Evolutionary conservation across 2,797 vertebrate species (phyloP), one percentile per base, ranked within the genome.

Genomic region (Acrossocheilus wenchowensis): DNA sequence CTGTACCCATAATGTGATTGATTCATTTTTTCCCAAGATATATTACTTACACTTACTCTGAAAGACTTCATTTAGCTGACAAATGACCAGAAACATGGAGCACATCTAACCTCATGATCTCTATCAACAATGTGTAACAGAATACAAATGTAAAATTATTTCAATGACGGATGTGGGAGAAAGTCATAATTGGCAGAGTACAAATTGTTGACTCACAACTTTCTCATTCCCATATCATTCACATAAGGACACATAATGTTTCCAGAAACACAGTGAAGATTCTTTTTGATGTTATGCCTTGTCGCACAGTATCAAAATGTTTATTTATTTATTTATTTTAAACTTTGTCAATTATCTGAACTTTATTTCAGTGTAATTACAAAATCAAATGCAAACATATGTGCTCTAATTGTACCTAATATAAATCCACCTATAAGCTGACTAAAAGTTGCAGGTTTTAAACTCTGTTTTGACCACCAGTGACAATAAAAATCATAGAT

Each of bases 1-100:
- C 39, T 80, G 19, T 54, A 43, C 68, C 36, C 64, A 82, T 82
- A 82, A 82, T 73, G 43, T 80, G 78, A 81, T 62, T 73, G 84
- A 85, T 72, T 74, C 0, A 39, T 64, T 64, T 62, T 80, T 57
- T 6, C 75, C 74, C 54, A 64, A 81, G 69, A 74, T 86, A 57
- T 64, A 60, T 72, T 79, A 80, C 50, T 78, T 85, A 71, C 64
- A 72, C 52, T 62, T 39, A 45, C 52, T 43, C 50, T 64, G 54
- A 81, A 81, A 81, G 57, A 81, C 78, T 81, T 86, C 21, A 81
- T 86, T 86, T 81, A 50, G 57, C 52, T 86, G 43, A 81, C 43
- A 86, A 86, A 81, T 79, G n/a, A 84, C 43, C 54, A 78, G 43
- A 78, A 73, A 73, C 78, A 52, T 81, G 43, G 26, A 81, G 45